phyloP scores from a whole-genome alignment of 2,888 invertebrate species.

The Cyclophora albipunctata region DNA sequence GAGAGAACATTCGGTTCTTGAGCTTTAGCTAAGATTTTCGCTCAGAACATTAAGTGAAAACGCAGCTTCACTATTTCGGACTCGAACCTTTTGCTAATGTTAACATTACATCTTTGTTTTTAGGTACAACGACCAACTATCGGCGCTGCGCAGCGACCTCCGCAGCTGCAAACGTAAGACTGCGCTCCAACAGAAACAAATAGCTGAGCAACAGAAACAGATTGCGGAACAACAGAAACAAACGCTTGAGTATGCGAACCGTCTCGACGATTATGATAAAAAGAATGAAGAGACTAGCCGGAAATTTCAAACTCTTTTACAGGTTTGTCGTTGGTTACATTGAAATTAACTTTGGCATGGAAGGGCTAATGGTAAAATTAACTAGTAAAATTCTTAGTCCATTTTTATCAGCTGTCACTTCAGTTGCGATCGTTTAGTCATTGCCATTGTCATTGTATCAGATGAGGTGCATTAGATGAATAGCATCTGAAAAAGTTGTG shows the following conservation, averaged over 20 bases:
- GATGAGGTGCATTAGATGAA: too few relatives aligned
- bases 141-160: constrained; percentile 85
- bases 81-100: too few relatives aligned
- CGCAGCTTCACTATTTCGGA: too few relatives aligned
- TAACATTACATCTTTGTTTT: too few relatives aligned
- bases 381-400: too few relatives aligned
- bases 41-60: too few relatives aligned
- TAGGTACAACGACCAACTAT: constrained; percentile 87
- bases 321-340: constrained; percentile 62
- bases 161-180: constrained; percentile 88
- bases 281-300: constrained; percentile 92
- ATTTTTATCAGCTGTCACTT: too few relatives aligned
- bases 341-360: neutral
- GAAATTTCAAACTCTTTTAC: constrained; percentile 90
- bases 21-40: too few relatives aligned
- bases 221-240: constrained; percentile 84
- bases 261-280: constrained; percentile 92
- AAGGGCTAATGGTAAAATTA: neutral
- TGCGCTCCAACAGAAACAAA: constrained; percentile 89
- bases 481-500: too few relatives aligned
- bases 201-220: constrained; percentile 83
- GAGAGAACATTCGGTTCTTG: too few relatives aligned
- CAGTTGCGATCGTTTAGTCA: too few relatives aligned
- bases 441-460: too few relatives aligned
- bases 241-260: constrained; percentile 85